These are phyloP conservation scores for Spilarctia lutea DNA, from an alignment of 2,888 invertebrate species.

Conservation along the genomic window DNA sequence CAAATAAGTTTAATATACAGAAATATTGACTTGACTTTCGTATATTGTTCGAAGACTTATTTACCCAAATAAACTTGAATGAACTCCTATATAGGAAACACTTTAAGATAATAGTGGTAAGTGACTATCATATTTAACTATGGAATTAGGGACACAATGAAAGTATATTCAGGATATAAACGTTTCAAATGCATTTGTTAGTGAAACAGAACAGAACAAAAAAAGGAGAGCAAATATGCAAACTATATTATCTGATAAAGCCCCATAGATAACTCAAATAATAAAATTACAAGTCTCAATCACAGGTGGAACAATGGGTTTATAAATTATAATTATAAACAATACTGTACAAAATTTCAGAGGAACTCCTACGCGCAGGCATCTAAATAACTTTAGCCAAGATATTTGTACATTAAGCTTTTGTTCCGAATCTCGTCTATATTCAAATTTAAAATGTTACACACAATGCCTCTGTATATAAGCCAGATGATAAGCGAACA, in stretches of 20 bases:
- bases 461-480: conserved; percentile 59
- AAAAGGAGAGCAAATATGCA: neutral
- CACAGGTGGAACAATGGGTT: no score
- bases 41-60: neutral
- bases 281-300: no score
- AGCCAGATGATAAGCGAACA: conserved; percentile 81
- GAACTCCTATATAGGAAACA: neutral
- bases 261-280: no score
- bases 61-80: neutral
- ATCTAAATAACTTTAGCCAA: conserved; percentile 20
- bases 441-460: conserved; percentile 63
- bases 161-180: neutral
- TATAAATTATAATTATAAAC: neutral
- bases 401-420: conserved; percentile 28
- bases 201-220: no score
- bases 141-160: neutral
- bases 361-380: neutral
- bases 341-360: neutral
- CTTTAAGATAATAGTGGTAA: neutral
- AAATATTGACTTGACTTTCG: no score
- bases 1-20: no score
- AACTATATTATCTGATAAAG: neutral
- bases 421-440: conserved; percentile 52
- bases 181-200: neutral
- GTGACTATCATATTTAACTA: neutral